A percentile compares a stretch with the other conserved stretches of the same genome.
Evolutionary conservation across 35 echinoderm and acorn worm genomes (phyloP).

Genomic region (Lytechinus pictus): DNA sequence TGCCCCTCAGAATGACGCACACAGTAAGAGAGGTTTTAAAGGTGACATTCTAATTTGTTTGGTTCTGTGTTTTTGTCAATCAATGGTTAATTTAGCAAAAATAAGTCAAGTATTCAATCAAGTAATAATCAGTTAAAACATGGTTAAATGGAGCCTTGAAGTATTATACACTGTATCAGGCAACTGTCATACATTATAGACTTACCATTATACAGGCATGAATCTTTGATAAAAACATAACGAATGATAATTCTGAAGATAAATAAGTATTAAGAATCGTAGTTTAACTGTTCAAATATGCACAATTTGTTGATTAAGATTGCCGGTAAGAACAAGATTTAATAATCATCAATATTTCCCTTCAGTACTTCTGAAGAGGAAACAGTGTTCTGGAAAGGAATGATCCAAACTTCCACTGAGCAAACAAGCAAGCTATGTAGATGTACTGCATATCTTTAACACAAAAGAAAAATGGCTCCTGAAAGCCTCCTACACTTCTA

Average conservation of each 20-base stretch:
- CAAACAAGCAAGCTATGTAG: background rate
- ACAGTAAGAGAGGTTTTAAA: background rate
- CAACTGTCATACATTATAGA: background rate
- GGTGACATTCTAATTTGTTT: background rate
- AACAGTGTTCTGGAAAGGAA: background rate
- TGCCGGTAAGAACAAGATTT: too few relatives aligned
- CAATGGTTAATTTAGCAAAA: background rate
- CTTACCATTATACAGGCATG: conserved; percentile 9
- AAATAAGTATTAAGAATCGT: too few relatives aligned
- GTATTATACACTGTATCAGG: too few relatives aligned
- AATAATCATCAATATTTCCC: too few relatives aligned
- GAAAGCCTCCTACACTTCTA: too few relatives aligned
- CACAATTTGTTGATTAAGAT: too few relatives aligned
- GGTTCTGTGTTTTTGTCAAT: background rate
- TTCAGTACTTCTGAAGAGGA: too few relatives aligned
- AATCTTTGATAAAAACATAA: background rate
- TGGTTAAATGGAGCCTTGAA: too few relatives aligned
- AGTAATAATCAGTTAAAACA: too few relatives aligned
- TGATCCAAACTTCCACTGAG: background rate
- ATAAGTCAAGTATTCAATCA: too few relatives aligned
- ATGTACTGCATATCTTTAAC: too few relatives aligned
- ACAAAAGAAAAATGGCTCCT: too few relatives aligned
- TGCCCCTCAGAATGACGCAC: background rate
- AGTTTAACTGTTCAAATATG: background rate
- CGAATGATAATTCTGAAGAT: background rate